A percentile compares a stretch with the other conserved stretches of the same genome.
phyloP scores from a whole-genome alignment of 2,888 invertebrate genomes.

The Griposia aprilina region DNA sequence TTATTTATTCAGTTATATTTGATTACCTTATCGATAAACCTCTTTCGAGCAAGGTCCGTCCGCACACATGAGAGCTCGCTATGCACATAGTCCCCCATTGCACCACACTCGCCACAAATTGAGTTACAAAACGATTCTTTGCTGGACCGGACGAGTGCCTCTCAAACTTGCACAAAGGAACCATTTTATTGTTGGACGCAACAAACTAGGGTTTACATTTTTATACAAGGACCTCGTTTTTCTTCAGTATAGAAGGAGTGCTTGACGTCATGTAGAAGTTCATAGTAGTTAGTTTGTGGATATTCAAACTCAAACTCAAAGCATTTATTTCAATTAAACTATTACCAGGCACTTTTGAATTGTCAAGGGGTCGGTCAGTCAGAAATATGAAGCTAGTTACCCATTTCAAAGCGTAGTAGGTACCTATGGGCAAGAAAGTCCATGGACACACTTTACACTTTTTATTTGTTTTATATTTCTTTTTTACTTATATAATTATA shows the following conservation, averaged over 20 bases:
- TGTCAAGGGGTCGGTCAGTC: no score
- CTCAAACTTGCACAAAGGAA: constrained; percentile 83
- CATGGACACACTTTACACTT: no score
- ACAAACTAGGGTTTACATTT: constrained; percentile 63
- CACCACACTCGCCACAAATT: constrained; percentile 85
- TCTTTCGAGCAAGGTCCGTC: constrained; percentile 1
- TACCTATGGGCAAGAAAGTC: no score
- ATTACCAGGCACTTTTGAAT: no score
- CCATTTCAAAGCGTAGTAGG: no score
- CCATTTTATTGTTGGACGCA: constrained; percentile 65
- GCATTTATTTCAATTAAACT: no score
- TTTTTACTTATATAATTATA: no score
- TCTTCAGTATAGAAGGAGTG: constrained; percentile 12
- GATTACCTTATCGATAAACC: constrained; percentile 38
- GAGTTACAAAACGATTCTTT: constrained; percentile 89
- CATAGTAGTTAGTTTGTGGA: neutral
- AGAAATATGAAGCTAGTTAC: no score
- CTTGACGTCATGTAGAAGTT: constrained; percentile 21
- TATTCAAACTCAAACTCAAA: neutral
- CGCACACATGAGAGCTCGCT: constrained; percentile 38
- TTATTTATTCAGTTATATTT: constrained; percentile 4
- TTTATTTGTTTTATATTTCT: no score
- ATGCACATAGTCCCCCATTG: constrained; percentile 63
- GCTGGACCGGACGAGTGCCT: constrained; percentile 75
- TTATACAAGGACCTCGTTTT: constrained; percentile 37